These are phyloP conservation scores for Tragulus kanchil DNA, from an alignment of 2,113 vertebrate genomes.

Conservation along the genomic window DNA sequence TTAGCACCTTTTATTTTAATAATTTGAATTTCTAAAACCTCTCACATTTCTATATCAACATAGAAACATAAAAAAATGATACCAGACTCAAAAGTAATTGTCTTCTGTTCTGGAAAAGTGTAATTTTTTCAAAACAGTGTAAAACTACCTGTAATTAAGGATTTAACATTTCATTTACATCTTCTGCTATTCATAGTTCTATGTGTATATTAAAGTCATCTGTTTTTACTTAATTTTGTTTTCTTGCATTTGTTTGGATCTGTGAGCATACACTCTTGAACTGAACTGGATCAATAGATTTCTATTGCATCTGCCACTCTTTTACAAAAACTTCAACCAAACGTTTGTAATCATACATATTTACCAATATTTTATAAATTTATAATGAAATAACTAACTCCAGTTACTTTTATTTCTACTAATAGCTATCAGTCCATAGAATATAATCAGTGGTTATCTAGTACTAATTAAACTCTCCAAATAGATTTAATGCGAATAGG, in stretches of 20 bases:
- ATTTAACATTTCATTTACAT: neutral
- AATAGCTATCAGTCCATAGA: neutral
- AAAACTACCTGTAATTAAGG: neutral
- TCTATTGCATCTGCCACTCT: neutral
- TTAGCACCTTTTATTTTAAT: neutral
- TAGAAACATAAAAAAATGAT: neutral
- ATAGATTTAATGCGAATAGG: neutral
- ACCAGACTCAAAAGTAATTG: neutral
- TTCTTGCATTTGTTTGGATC: neutral
- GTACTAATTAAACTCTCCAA: constrained; percentile 37
- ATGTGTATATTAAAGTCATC: neutral
- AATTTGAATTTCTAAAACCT: neutral
- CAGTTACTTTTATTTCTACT: neutral
- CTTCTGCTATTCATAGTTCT: neutral
- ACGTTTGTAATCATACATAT: neutral
- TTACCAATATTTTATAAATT: constrained; percentile 40
- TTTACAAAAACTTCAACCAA: neutral
- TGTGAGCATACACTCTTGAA: neutral
- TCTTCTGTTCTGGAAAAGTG: neutral
- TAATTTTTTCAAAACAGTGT: too few relatives aligned
- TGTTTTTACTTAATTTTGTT: neutral
- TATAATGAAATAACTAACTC: neutral
- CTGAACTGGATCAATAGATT: neutral
- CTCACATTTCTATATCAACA: neutral
- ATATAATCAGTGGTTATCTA: neutral